Percentiles rank a stretch among this genome's conserved stretches.
These are phyloP conservation scores for Oligia strigilis DNA, from an alignment of 2,888 invertebrate species.

Conservation along the genomic window DNA sequence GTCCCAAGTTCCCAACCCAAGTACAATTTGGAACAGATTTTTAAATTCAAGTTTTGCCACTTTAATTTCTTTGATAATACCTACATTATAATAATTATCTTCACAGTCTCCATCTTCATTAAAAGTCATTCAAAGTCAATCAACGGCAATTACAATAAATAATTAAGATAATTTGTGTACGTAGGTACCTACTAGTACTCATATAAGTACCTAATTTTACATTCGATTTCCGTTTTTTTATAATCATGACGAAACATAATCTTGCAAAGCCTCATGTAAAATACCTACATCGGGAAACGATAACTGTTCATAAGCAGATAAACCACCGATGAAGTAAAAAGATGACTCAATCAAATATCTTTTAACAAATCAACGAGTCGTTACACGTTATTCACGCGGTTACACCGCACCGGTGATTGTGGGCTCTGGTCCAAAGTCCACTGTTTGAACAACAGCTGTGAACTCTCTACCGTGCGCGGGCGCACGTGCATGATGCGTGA, in stretches of 20 bases:
- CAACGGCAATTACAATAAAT: not conserved
- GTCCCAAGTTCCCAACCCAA: not conserved
- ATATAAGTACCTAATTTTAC: not conserved
- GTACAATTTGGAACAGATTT: not conserved
- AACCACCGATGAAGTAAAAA: conserved; percentile 39
- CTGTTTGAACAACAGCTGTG: conserved; percentile 83
- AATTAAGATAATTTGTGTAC: not conserved
- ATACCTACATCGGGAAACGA: conserved; percentile 20
- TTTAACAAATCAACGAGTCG: conserved; percentile 72
- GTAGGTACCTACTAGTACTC: not conserved
- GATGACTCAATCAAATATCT: conserved; percentile 69
- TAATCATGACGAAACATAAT: conserved; percentile 25
- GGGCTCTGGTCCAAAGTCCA: conserved; percentile 87
- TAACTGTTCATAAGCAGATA: conserved; percentile 36
- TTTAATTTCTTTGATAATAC: not conserved
- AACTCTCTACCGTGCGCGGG: conserved; percentile 79
- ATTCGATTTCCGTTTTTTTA: conserved; percentile 23
- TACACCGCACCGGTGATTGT: conserved; percentile 86
- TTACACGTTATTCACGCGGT: conserved; percentile 78
- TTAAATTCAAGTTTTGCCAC: not conserved
- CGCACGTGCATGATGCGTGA: conserved; percentile 84
- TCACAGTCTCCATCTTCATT: not conserved
- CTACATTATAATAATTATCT: not conserved
- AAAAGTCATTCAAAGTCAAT: not conserved
- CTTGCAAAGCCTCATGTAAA: conserved; percentile 20